These are phyloP conservation scores for Zeuzera pyrina DNA, from an alignment of 2,888 invertebrate species.

Conservation along the genomic window DNA sequence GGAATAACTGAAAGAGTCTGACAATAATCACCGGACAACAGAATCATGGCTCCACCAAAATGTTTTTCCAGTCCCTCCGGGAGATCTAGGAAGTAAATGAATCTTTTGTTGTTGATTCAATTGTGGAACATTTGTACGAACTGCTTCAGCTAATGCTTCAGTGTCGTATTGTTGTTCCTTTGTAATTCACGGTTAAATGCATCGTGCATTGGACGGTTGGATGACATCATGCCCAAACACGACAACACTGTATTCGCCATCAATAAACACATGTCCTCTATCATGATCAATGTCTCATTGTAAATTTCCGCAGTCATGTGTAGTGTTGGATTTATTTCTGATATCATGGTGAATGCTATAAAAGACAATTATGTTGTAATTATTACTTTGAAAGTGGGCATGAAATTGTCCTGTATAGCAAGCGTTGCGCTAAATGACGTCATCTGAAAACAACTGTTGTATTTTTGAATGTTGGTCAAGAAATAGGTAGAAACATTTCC, in stretches of 20 bases:
- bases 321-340: conserved; percentile 13
- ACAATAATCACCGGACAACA: conserved; percentile 27
- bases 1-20: conserved; percentile 26
- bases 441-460: no score
- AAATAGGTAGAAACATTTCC: no score
- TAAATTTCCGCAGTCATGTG: conserved; percentile 17
- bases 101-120: conserved; percentile 2
- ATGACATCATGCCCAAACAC: conserved; percentile 18
- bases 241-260: conserved; percentile 22
- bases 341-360: no score
- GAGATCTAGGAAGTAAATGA: conserved; percentile 4
- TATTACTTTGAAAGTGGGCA: no score
- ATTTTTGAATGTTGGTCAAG: no score
- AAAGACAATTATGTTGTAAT: no score
- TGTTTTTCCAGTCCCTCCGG: conserved; percentile 5
- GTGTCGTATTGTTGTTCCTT: conserved; percentile 9
- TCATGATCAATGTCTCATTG: conserved; percentile 16
- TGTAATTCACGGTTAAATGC: conserved; percentile 13
- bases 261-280: conserved; percentile 21
- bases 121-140: conserved; percentile 5
- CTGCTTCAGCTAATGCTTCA: conserved; percentile 14
- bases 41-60: conserved; percentile 18
- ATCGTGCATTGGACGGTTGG: conserved; percentile 12
- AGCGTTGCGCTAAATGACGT: no score
- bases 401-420: no score